Evolutionary conservation across 30 jellyfish, hydroid and myxozoan genomes (phyloP).

Genomic region (Nemopilema nomurai): DNA sequence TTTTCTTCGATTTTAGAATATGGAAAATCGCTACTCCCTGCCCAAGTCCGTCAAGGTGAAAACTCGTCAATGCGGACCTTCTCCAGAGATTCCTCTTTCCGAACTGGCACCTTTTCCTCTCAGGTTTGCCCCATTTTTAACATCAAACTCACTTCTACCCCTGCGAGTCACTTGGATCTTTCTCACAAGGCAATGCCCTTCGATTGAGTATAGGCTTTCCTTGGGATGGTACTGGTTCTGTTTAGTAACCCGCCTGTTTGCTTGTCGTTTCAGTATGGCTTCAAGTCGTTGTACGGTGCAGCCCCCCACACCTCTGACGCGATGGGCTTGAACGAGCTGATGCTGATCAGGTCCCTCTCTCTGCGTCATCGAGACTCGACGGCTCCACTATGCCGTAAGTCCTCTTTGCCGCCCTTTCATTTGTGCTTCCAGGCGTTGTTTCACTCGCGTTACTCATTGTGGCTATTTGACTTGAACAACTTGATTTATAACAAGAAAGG

Average conservation of each 20-base stretch:
- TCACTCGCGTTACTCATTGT: too few species aligned
- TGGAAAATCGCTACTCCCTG: slow-evolving; percentile 31
- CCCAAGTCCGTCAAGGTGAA: slow-evolving; percentile 42
- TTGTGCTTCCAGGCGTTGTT: background rate
- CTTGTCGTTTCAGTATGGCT: slow-evolving; percentile 29
- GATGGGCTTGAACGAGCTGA: slow-evolving; percentile 75
- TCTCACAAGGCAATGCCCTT: too few species aligned
- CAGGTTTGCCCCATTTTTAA: slow-evolving; percentile 45
- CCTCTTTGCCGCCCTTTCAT: background rate
- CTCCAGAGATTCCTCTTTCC: slow-evolving; percentile 61
- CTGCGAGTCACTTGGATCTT: too few species aligned
- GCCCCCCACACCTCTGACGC: slow-evolving; percentile 50
- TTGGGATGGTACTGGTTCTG: background rate
- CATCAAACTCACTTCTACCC: too few species aligned
- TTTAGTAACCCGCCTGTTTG: too few species aligned
- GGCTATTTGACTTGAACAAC: too few species aligned
- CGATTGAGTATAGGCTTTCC: background rate
- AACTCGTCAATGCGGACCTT: slow-evolving; percentile 51
- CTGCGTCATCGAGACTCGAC: slow-evolving; percentile 83
- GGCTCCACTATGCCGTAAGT: slow-evolving; percentile 72
- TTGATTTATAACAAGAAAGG: too few species aligned
- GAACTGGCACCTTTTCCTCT: slow-evolving; percentile 40
- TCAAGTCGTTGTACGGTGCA: slow-evolving; percentile 62
- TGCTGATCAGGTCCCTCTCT: slow-evolving; percentile 83
- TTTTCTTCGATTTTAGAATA: slow-evolving; percentile 48